phyloP scores from a whole-genome alignment of 2,113 vertebrate species.

The Morone chrysops region DNA sequence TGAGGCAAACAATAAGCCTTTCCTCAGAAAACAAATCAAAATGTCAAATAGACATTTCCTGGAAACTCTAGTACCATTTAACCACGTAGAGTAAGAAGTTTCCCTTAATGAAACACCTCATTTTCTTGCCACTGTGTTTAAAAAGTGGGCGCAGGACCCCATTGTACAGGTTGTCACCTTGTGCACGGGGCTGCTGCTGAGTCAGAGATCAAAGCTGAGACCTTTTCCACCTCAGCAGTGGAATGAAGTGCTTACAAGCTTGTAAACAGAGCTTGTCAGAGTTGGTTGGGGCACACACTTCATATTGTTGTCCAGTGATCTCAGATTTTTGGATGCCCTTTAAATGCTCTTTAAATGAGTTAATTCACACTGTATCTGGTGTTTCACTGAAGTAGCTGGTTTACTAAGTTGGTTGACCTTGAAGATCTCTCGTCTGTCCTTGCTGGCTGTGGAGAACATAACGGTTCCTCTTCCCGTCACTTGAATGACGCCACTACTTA shows the following conservation, averaged over 20 bases:
- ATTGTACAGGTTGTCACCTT: slow-evolving; percentile 4
- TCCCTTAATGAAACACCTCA: slow-evolving; percentile 37
- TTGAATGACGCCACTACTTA: slow-evolving; percentile 10
- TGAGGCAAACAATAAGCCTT: slow-evolving; percentile 53
- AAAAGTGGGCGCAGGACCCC: not conserved
- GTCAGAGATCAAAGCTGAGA: slow-evolving; percentile 39
- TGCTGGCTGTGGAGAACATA: slow-evolving; percentile 40
- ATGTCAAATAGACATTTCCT: slow-evolving; percentile 44
- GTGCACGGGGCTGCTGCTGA: not conserved
- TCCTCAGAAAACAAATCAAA: slow-evolving; percentile 60
- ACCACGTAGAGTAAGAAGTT: not conserved
- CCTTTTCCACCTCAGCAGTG: slow-evolving; percentile 24
- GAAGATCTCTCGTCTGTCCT: not conserved
- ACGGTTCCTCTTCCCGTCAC: slow-evolving; percentile 51
- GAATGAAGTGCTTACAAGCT: slow-evolving; percentile 48
- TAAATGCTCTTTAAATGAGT: too few relatives aligned
- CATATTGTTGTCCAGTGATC: slow-evolving; percentile 54
- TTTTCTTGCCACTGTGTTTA: not conserved
- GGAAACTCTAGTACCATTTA: slow-evolving; percentile 14
- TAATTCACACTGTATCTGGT: not conserved
- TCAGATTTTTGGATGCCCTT: slow-evolving; percentile 31
- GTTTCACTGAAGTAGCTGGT: slow-evolving; percentile 7
- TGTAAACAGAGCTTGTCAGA: slow-evolving; percentile 45
- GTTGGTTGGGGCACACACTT: slow-evolving; percentile 58
- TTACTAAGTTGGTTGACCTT: slow-evolving; percentile 37